A percentile compares a stretch with the other conserved stretches of the same genome.
These are phyloP conservation scores for Gibbula magus DNA, from an alignment of 2,888 invertebrate genomes.

Conservation along the genomic window DNA sequence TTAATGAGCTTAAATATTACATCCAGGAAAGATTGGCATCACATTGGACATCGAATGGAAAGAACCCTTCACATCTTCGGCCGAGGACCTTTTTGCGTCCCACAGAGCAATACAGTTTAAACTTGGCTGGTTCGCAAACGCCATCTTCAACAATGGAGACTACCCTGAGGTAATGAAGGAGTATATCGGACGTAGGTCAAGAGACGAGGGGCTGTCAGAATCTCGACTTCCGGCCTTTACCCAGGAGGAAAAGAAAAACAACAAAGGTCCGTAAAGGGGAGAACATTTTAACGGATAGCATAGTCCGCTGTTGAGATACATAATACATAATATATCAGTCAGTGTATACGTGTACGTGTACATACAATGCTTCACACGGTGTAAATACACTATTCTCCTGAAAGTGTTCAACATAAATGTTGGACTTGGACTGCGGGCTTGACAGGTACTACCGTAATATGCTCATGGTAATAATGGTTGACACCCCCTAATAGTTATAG, in stretches of 20 bases:
- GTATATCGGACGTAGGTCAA: constrained; percentile 54
- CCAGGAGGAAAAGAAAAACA: constrained; percentile 56
- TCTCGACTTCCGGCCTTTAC: constrained; percentile 70
- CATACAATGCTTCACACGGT: too few relatives aligned
- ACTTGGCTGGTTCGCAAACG: constrained; percentile 72
- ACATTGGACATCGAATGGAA: constrained; percentile 68
- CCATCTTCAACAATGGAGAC: constrained; percentile 76
- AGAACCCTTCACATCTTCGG: constrained; percentile 50
- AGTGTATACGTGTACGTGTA: too few relatives aligned
- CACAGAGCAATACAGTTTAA: constrained; percentile 65
- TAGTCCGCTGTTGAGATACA: too few relatives aligned
- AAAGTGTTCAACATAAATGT: too few relatives aligned
- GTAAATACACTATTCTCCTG: too few relatives aligned
- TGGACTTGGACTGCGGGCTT: too few relatives aligned
- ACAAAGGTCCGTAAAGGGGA: constrained; percentile 58
- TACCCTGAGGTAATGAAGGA: constrained; percentile 74
- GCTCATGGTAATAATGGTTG: too few relatives aligned
- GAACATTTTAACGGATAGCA: too few relatives aligned
- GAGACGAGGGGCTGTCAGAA: constrained; percentile 48
- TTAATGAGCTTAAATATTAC: background rate
- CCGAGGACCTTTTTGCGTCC: constrained; percentile 57
- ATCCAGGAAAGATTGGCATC: constrained; percentile 58
- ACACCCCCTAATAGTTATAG: too few relatives aligned
- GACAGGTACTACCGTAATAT: too few relatives aligned
- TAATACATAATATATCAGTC: too few relatives aligned